These are phyloP conservation scores for Glareola pratincola DNA, from an alignment of 2,113 vertebrate species.

Conservation along the genomic window DNA sequence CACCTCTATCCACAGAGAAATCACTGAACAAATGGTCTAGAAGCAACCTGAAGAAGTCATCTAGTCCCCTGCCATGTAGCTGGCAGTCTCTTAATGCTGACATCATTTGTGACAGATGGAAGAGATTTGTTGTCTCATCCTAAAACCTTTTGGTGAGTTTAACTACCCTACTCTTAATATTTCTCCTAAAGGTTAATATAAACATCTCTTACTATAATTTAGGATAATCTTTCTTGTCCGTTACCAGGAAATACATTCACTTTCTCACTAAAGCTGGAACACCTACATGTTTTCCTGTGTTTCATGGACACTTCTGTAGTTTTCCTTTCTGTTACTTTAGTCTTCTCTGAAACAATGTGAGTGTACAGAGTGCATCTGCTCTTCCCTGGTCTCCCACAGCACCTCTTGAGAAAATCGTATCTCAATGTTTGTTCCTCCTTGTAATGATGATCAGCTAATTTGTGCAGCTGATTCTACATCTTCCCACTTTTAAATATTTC, in stretches of 20 bases:
- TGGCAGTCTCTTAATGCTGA: background rate
- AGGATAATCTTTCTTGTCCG: background rate
- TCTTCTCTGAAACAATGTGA: background rate
- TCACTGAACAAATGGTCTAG: background rate
- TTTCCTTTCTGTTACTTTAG: background rate
- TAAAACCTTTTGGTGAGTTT: background rate
- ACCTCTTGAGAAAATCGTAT: background rate
- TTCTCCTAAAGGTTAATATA: background rate
- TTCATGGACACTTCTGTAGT: background rate
- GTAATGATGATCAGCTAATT: background rate
- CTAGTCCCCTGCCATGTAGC: background rate
- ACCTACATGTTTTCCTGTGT: background rate
- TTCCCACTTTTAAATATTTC: background rate
- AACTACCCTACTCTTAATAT: background rate
- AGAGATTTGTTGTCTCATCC: background rate
- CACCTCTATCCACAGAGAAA: background rate
- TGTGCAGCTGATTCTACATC: background rate
- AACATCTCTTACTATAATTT: background rate
- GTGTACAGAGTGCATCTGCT: background rate
- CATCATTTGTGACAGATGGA: slow-evolving; percentile 12
- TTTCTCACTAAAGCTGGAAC: background rate
- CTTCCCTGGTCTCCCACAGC: background rate
- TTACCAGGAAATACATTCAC: background rate
- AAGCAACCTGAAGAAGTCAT: background rate
- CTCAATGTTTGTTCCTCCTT: background rate